Evolutionary conservation across 2,888 invertebrate species (phyloP).

Genomic region (Ornithoptera priamus): DNA sequence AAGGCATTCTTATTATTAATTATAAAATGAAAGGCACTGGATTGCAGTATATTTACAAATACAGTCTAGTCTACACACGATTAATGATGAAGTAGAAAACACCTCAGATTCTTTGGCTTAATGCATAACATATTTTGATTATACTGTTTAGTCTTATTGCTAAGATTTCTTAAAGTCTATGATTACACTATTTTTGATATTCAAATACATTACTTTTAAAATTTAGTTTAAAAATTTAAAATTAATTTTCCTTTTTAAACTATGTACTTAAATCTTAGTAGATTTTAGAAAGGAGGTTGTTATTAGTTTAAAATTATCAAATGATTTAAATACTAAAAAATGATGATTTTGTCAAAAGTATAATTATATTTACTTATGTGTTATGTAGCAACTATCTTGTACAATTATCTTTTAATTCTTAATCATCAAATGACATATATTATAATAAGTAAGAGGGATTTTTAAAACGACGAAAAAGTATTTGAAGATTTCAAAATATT

Average conservation of each 20-base stretch:
- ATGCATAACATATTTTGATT: constrained; percentile 9
- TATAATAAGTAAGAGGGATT: no score
- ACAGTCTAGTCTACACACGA: constrained; percentile 44
- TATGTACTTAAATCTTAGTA: neutral
- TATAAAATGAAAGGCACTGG: constrained; percentile 30
- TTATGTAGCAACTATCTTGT: neutral
- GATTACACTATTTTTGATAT: constrained; percentile 14
- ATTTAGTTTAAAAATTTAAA: neutral
- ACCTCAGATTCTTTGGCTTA: constrained; percentile 33
- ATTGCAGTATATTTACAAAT: constrained; percentile 42
- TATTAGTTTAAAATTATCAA: no score
- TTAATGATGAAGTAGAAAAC: constrained; percentile 32
- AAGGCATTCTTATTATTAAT: constrained; percentile 2
- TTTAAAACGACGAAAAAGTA: no score
- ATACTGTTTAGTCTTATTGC: constrained; percentile 7
- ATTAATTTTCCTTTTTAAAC: neutral
- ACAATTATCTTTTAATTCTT: no score
- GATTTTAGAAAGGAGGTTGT: neutral
- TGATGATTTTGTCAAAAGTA: neutral
- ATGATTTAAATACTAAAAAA: neutral
- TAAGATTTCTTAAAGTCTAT: constrained; percentile 16
- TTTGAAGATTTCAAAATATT: no score
- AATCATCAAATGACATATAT: no score
- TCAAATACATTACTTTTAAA: constrained; percentile 1
- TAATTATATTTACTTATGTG: neutral